Evolutionary conservation across 1,140 invertebrate species (phyloP), one percentile per base, ranked within the genome.

Genomic region (Drosophila murphyi): DNA sequence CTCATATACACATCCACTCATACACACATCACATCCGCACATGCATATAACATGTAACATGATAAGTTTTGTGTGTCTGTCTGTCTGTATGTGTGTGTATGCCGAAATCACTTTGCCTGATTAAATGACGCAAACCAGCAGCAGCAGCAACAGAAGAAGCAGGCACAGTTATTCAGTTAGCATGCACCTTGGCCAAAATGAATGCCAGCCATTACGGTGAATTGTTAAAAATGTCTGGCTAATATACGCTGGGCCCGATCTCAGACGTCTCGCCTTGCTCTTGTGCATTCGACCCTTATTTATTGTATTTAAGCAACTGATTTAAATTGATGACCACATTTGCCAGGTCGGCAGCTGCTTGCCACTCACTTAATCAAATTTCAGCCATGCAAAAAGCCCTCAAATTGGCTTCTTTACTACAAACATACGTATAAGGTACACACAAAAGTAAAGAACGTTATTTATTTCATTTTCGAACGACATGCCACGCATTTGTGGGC

Each of bases 171-270:
- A 67, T 69, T 70, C 64, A 75, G 45, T 72, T 75, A 31, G 57
- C 57, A 74, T 72, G 72, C 72, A 82, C 51, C 76, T 78, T 74
- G 82, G 77, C 61, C 72, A 70, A 78, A 68, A 70, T 52, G 68
- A 68, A 78, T 78, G 71, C 55, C 50, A 37, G 65, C 71, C 81
- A 89, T 89, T 89, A 89, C 47, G 57, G 55, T 50, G 78, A 89
- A 85, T 90, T 78, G 85, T 89, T 89, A 89, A 89, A 89, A 89
- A 89, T 89, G 81, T 35, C 57, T 89, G 81, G 78, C 80, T 89
- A 85, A 89, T 89, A 81, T 72, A 29, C 43, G 50, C 50, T 51
- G 20, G 31, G 28, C 34, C 59, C 37, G 4, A 37, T 12, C 43
- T 12, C 54, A 45, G 47, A 41, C 45, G 20, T 20, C 20, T 20